phyloP scores from a whole-genome alignment of 2,888 invertebrate species.

The Parnassius orleans region DNA sequence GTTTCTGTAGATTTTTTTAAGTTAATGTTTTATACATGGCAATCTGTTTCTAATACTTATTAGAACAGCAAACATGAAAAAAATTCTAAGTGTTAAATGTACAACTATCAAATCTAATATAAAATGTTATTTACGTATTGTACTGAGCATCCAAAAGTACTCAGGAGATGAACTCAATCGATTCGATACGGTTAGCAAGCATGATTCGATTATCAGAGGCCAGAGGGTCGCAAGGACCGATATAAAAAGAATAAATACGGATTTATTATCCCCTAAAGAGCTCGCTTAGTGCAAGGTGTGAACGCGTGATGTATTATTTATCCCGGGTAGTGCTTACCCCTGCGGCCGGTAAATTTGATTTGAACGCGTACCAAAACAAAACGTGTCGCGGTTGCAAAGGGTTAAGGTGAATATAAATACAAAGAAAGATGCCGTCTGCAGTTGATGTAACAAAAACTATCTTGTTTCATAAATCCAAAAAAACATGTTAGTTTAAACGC shows the following conservation, averaged over 20 bases:
- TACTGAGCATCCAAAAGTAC: conserved; percentile 10
- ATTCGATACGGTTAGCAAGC: conserved; percentile 66
- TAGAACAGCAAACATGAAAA: too few species aligned
- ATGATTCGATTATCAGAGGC: conserved; percentile 70
- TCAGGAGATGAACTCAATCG: conserved; percentile 45
- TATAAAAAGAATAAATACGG: conserved; percentile 80
- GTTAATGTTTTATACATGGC: too few species aligned
- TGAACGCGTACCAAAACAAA: conserved; percentile 66
- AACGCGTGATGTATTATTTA: conserved; percentile 76
- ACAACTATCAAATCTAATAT: conserved; percentile 6
- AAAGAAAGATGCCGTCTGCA: not conserved
- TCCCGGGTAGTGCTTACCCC: conserved; percentile 49
- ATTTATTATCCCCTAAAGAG: conserved; percentile 79
- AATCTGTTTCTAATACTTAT: too few species aligned
- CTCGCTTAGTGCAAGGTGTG: conserved; percentile 72
- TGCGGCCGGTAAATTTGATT: conserved; percentile 72
- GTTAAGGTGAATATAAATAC: conserved; percentile 32
- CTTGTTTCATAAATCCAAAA: too few species aligned
- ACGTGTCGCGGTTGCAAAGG: conserved; percentile 42
- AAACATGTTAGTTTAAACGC: too few species aligned
- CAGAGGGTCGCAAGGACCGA: conserved; percentile 57
- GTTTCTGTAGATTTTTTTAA: too few species aligned
- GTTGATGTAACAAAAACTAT: not conserved
- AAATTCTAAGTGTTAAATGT: too few species aligned
- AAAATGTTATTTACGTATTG: conserved; percentile 9